Base-by-base conservation (phyloP, 1,140 invertebrate species). In the Lanistes nyassanus region DNA sequence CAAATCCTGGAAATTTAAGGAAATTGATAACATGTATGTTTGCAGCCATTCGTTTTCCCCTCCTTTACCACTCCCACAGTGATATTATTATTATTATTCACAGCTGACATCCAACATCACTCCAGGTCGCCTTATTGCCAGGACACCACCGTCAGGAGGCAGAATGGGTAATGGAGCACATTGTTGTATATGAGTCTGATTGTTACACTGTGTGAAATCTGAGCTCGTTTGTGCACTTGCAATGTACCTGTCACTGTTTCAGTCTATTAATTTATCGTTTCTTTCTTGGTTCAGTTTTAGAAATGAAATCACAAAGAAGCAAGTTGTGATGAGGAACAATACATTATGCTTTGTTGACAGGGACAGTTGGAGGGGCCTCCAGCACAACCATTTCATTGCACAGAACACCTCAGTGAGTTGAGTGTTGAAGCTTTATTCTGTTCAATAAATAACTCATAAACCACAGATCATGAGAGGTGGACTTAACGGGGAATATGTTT, bases 151-250 rank as follows among this genome's bases (percentile, higher is more conserved):
- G 7, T 74, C 62, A 47, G 71, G 71, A 34, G 76, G 76, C n/a
- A 77, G 71, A 77, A 77, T 77, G 47, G 76, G 76, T 77, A 76
- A 58, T 16, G 29, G n/a, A n/a, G n/a, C n/a, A n/a, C n/a, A 26
- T 65, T 5, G 2, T 11, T n/a, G 19, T 7, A 3, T n/a, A 39
- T 23, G 6, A 5, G 23, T 42, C 2, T 23, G 13, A 3, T 4
- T 23, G 42, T 67, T 2, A 66, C 11, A 29, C 11, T 36, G n/a
- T 9, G 16, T 29, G 4, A 9, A 4, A 66, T 29, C 39, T 34
- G 31, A 31, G 4, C 21, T 36, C 7, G 34, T 9, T 16, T 36
- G 9, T 36, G 19, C 5, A 29, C 64, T 36, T 34, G 39, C n/a
- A n/a, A n/a, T n/a, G n/a, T n/a, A n/a, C n/a, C n/a, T n/a, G n/a